phyloP scores from a whole-genome alignment of 2,113 vertebrate genomes.

The Tachysurus fulvidraco region DNA sequence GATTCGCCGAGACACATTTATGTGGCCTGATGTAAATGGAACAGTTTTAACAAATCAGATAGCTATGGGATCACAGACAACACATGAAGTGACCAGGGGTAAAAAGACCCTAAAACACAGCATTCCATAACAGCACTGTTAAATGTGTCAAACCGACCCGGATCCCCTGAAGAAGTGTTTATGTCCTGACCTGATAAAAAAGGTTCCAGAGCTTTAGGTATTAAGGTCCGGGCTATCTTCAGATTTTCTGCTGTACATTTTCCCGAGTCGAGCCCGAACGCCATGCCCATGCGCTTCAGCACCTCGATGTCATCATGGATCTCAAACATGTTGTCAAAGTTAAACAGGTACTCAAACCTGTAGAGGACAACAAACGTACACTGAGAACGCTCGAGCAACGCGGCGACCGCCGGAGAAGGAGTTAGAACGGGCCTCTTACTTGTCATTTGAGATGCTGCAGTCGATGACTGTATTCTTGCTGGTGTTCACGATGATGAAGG shows the following conservation, averaged over 20 bases:
- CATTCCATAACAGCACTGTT: too few species aligned
- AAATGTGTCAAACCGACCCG: not conserved
- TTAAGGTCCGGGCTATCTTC: slow-evolving; percentile 86
- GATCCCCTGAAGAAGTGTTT: too few species aligned
- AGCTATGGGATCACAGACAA: too few species aligned
- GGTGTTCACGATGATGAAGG: slow-evolving; percentile 99
- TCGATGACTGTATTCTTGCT: slow-evolving; percentile 99
- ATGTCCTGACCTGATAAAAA: slow-evolving; percentile 87
- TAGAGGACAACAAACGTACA: not conserved
- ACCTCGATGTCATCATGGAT: slow-evolving; percentile 99
- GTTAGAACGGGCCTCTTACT: slow-evolving; percentile 72
- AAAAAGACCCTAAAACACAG: not conserved
- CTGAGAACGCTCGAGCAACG: not conserved
- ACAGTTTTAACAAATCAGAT: too few species aligned
- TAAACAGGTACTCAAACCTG: slow-evolving; percentile 98
- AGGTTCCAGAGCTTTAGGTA: slow-evolving; percentile 94
- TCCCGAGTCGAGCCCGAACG: slow-evolving; percentile 91
- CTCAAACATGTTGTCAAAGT: slow-evolving; percentile 99
- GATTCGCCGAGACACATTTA: too few species aligned
- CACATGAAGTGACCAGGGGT: too few species aligned
- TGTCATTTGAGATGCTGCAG: slow-evolving; percentile 99
- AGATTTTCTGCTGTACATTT: slow-evolving; percentile 92
- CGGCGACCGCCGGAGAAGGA: not conserved
- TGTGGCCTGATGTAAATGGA: too few species aligned
- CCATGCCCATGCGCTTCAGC: slow-evolving; percentile 97